Evolutionary conservation across 30 jellyfish, hydroid and myxozoan genomes (phyloP).

Genomic region (Aurelia sp.): DNA sequence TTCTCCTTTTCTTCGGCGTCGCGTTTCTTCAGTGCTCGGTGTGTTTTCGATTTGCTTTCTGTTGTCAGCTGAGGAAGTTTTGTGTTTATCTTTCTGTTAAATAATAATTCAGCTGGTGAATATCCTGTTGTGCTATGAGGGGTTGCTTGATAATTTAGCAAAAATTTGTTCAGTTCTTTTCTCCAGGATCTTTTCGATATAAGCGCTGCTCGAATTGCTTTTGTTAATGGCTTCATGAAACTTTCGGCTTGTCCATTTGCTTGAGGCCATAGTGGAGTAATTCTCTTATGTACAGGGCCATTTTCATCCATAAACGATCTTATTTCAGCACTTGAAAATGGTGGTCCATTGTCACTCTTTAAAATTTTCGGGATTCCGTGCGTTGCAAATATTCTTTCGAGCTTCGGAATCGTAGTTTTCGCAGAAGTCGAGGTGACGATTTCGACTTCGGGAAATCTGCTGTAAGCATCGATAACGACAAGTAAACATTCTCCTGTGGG

Average conservation of each 20-base stretch:
- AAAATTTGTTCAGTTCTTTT: neutral
- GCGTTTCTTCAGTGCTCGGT: neutral
- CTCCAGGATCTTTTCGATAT: neutral
- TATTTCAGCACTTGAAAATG: constrained; percentile 6
- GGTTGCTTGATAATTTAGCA: neutral
- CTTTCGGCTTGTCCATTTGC: constrained; percentile 58
- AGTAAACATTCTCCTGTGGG: constrained; percentile 27
- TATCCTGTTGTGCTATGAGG: constrained; percentile 36
- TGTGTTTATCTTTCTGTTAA: neutral
- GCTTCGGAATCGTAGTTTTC: constrained; percentile 19
- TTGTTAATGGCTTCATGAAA: constrained; percentile 40
- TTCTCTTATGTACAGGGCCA: constrained; percentile 7
- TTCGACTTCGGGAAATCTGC: constrained; percentile 20
- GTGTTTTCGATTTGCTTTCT: neutral
- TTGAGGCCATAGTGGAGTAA: constrained; percentile 61
- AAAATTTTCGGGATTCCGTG: constrained; percentile 4
- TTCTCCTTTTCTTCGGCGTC: constrained; percentile 6
- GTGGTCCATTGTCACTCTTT: constrained; percentile 47
- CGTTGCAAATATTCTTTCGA: constrained; percentile 39
- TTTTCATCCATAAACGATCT: constrained; percentile 21
- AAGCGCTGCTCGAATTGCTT: constrained; percentile 25
- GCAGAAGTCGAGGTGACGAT: constrained; percentile 40
- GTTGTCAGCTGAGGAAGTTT: neutral
- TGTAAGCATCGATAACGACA: constrained; percentile 36
- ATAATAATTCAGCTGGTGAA: constrained; percentile 13